Evolutionary conservation across 2,113 vertebrate species (phyloP).

Genomic region (Aleadryas rufinucha): DNA sequence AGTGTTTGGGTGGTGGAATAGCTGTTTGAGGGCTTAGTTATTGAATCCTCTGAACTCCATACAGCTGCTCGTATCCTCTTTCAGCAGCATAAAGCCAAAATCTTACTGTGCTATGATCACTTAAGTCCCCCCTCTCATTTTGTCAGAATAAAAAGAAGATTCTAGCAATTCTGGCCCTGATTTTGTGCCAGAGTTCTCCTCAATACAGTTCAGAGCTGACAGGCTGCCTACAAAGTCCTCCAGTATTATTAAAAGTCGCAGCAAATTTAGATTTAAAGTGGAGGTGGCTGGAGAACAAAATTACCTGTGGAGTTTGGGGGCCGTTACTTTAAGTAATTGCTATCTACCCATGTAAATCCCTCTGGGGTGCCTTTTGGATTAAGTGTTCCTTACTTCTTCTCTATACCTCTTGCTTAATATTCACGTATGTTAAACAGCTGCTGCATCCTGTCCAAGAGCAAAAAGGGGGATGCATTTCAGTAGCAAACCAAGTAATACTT

Average conservation of each 20-base stretch:
- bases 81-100: background rate
- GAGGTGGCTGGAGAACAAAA: background rate
- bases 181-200: background rate
- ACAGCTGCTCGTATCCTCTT: background rate
- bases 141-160: background rate
- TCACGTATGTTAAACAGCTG: slow-evolving; percentile 1
- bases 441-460: background rate
- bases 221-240: background rate
- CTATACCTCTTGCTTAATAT: slow-evolving; percentile 32
- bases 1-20: background rate
- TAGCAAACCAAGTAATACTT: background rate
- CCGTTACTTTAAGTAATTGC: background rate
- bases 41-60: background rate
- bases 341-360: background rate
- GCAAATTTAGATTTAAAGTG: background rate
- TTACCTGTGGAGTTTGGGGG: background rate
- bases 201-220: background rate
- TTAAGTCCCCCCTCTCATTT: background rate
- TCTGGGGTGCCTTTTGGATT: background rate
- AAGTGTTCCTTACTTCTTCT: slow-evolving; percentile 5
- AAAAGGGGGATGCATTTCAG: background rate
- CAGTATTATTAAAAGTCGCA: background rate
- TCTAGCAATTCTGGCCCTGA: background rate
- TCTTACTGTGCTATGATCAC: background rate
- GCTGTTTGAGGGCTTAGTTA: background rate